Percentiles rank a stretch among this genome's conserved stretches.
phyloP scores from a whole-genome alignment of 2,113 vertebrate genomes.

The Chloropsis cyanopogon region DNA sequence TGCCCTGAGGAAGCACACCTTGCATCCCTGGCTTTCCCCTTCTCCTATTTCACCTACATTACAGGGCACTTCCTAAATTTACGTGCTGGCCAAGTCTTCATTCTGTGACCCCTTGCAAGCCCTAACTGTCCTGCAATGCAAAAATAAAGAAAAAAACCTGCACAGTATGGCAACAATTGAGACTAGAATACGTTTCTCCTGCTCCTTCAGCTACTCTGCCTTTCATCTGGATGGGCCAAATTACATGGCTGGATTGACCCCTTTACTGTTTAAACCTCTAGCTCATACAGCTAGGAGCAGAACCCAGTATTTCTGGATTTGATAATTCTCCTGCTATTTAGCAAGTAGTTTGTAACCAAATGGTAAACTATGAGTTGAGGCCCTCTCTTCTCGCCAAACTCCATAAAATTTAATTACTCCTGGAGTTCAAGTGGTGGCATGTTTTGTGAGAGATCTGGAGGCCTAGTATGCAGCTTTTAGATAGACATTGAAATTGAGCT shows the following conservation, averaged over 20 bases:
- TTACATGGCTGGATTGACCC: rapidly evolving
- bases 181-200: not conserved
- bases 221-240: not conserved
- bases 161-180: not conserved
- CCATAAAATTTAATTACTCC: conserved; percentile 60
- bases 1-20: not conserved
- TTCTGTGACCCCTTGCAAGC: not conserved
- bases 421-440: conserved; percentile 54
- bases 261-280: not conserved
- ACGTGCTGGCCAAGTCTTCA: not conserved
- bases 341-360: conserved; percentile 26
- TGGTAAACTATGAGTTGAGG: conserved; percentile 22
- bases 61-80: not conserved
- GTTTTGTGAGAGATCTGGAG: conserved; percentile 42
- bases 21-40: not conserved
- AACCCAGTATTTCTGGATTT: not conserved
- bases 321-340: not conserved
- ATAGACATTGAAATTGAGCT: not conserved
- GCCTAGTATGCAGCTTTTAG: conserved; percentile 31
- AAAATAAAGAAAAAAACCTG: not conserved
- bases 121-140: not conserved
- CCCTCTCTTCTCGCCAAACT: conserved; percentile 24
- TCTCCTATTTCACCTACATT: not conserved
- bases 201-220: not conserved
- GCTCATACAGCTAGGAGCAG: not conserved